Conservation (phyloP, 2,113 vertebrate species). For the Scomber japonicus region DNA sequence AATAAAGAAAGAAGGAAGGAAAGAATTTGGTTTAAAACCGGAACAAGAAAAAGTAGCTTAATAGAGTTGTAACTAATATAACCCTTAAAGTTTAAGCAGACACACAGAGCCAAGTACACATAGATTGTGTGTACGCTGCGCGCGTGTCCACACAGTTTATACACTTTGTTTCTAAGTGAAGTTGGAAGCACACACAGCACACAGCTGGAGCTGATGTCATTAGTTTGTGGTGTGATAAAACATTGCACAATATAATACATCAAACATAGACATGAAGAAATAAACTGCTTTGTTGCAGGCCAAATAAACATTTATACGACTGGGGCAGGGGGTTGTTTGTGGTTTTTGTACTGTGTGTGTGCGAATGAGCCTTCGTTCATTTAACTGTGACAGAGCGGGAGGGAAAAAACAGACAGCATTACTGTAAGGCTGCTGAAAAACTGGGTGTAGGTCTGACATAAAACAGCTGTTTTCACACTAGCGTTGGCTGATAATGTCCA, state of each 20-base stretch:
- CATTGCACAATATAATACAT: slow-evolving; percentile 56
- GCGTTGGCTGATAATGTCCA: slow-evolving; percentile 50
- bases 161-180: slow-evolving; percentile 17
- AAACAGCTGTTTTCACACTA: slow-evolving; percentile 74
- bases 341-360: slow-evolving; percentile 5
- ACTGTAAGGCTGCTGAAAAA: slow-evolving; percentile 54
- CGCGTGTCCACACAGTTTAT: neutral
- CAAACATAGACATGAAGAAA: slow-evolving; percentile 54
- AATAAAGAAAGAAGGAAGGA: slow-evolving; percentile 62
- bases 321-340: slow-evolving; percentile 8
- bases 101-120: neutral
- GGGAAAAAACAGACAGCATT: slow-evolving; percentile 18
- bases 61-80: slow-evolving; percentile 17
- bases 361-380: slow-evolving; percentile 25
- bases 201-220: slow-evolving; percentile 55
- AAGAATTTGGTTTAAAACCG: slow-evolving; percentile 45
- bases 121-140: neutral
- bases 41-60: slow-evolving; percentile 31
- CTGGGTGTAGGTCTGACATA: slow-evolving; percentile 54
- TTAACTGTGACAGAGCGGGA: slow-evolving; percentile 24
- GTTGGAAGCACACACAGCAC: slow-evolving; percentile 19
- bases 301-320: slow-evolving; percentile 70
- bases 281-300: slow-evolving; percentile 58
- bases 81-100: slow-evolving; percentile 6
- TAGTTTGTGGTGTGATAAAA: slow-evolving; percentile 49